phyloP scores from a whole-genome alignment of 2,888 invertebrate genomes.

The Drosophila maculinotata region DNA sequence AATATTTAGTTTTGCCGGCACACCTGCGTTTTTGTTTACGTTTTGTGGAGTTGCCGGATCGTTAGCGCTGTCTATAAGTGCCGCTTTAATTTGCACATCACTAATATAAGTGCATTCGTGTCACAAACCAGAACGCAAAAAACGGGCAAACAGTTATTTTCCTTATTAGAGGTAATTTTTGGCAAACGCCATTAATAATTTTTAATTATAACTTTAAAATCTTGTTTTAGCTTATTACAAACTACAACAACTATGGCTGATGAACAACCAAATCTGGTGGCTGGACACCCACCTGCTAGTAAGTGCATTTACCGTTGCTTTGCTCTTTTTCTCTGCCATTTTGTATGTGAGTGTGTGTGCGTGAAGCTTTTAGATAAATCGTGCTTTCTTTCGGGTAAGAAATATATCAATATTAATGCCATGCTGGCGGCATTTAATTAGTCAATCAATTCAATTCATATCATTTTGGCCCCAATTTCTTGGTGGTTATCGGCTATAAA shows the following conservation, averaged over 20 bases:
- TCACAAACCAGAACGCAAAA: conserved; percentile 60
- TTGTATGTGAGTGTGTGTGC: conserved; percentile 11
- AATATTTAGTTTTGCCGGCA: neutral
- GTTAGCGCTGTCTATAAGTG: neutral
- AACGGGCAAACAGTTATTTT: conserved; percentile 7
- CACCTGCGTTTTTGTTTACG: conserved; percentile 23
- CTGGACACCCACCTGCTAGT: conserved; percentile 97
- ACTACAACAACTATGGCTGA: conserved; percentile 84
- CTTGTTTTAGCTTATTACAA: conserved; percentile 28
- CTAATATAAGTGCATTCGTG: conserved; percentile 76
- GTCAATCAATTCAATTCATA: conserved; percentile 26
- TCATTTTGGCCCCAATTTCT: conserved; percentile 32
- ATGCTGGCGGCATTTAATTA: conserved; percentile 32
- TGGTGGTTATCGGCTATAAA: conserved; percentile 66
- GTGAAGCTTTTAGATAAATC: conserved; percentile 4
- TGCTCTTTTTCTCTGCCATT: neutral
- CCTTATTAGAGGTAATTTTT: conserved; percentile 26
- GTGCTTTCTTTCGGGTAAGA: conserved; percentile 21
- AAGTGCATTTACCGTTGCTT: conserved; percentile 76
- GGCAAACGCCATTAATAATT: neutral
- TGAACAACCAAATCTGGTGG: conserved; percentile 91
- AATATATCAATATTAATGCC: conserved; percentile 5
- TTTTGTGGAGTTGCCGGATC: conserved; percentile 22
- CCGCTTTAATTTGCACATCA: conserved; percentile 24
- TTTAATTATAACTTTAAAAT: neutral